Evolutionary conservation across 2,113 vertebrate species (phyloP), one percentile per base, ranked within the genome.

Genomic region (Herpetotheres cachinnans): DNA sequence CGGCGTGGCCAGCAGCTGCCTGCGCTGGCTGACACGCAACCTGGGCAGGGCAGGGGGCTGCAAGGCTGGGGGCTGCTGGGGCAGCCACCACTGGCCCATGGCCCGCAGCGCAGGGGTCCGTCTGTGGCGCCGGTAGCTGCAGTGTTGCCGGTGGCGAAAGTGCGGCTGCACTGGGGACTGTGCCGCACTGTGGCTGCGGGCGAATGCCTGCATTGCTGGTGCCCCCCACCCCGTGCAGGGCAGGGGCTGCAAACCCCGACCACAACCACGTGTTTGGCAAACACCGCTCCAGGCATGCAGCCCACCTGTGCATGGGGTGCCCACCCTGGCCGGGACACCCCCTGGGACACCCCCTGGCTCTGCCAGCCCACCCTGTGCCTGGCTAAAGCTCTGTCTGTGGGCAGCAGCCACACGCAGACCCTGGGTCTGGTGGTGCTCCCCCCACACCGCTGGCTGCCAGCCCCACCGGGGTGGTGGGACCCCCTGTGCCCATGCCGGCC

Each of bases 181-280:
- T 14, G 61, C 17, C 10, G 61, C 25, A 27, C 61, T 29, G 38
- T 13, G 38, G 50, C 62, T 44, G 38, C 7, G 10, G 50, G 50
- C 27, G 21, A 38, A 21, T 6, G 7, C 36, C 55, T 32, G 58
- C 49, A 25, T 9, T 4, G 46, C 34, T 21, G 70, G 47, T 38
- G 59, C 10, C 34, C 20, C 78, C 65, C 19, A 11, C 42, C 42
- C 58, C 16, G 13, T 59, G 62, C 90, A 74, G 78, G 65, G 67
- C 54, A 81, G 93, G 78, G 72, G 52, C 65, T 90, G 86, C 79
- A 81, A 95, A 92, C 97, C 96, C 93, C 61, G 81, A 96, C 85
- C 70, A 54, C 67, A 67, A 52, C 85, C 59, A 15, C 11, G 34
- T 5, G 4, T 61, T 24, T 11, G 44, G 66, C 66, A 58, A 47